Evolutionary conservation across 2,113 vertebrate genomes (phyloP).

Genomic region (Takifugu bimaculatus): DNA sequence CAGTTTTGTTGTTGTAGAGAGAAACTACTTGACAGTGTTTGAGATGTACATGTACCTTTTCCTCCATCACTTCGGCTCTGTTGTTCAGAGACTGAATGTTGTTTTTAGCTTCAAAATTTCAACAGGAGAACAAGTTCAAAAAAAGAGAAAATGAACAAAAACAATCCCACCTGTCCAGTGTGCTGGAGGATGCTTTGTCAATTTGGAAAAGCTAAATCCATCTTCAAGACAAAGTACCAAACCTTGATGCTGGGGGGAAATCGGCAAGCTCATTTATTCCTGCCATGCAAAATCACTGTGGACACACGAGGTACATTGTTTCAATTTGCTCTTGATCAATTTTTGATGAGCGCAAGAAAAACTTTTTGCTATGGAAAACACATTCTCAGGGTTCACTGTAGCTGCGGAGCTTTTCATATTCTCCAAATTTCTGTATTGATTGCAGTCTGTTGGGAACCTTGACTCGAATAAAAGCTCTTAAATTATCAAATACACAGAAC

Average conservation of each 20-base stretch:
- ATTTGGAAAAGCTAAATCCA: constrained; percentile 62
- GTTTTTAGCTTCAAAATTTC: too few relatives aligned
- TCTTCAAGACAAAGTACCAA: constrained; percentile 63
- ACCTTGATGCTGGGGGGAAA: constrained; percentile 41
- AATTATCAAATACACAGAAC: too few relatives aligned
- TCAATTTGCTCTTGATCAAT: constrained; percentile 55
- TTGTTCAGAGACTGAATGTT: constrained; percentile 22
- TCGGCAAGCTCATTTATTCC: constrained; percentile 56
- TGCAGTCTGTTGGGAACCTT: neutral
- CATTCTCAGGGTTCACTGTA: neutral
- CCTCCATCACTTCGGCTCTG: constrained; percentile 13
- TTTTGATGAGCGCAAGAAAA: constrained; percentile 41
- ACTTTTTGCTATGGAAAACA: neutral
- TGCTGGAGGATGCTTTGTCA: constrained; percentile 49
- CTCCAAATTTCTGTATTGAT: neutral
- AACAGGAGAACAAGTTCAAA: constrained; percentile 32
- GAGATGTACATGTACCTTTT: constrained; percentile 14
- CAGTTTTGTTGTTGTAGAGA: neutral
- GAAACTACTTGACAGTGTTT: constrained; percentile 7
- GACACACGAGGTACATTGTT: constrained; percentile 41
- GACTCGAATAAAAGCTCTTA: neutral
- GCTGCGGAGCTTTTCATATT: neutral
- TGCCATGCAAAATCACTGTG: constrained; percentile 47
- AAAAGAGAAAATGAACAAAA: constrained; percentile 3
- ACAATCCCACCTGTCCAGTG: constrained; percentile 20